Evolutionary conservation across 1,140 invertebrate species (phyloP).

Genomic region (Drosophila lacertosa): DNA sequence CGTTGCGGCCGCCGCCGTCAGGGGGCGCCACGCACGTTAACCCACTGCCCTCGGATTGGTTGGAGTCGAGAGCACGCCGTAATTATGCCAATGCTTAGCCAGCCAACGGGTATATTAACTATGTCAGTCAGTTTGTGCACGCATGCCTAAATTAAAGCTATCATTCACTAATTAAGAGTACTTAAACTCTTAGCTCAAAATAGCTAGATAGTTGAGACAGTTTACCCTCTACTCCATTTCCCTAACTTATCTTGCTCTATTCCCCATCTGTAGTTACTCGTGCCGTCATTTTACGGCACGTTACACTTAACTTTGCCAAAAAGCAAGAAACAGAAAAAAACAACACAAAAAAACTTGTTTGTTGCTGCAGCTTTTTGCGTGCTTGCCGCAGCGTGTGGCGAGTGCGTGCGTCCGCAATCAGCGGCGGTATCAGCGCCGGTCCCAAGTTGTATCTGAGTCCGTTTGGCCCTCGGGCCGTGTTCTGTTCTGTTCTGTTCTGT

Average conservation of each 20-base stretch:
- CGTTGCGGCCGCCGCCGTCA: conserved; percentile 29
- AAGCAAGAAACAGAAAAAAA: conserved; percentile 30
- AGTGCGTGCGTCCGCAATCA: conserved; percentile 70
- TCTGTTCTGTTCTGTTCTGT: too few species aligned
- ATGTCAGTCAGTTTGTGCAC: not conserved
- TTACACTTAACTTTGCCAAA: conserved; percentile 66
- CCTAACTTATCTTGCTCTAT: not conserved
- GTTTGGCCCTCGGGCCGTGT: conserved; percentile 41
- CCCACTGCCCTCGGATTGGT: conserved; percentile 68
- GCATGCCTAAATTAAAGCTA: too few species aligned
- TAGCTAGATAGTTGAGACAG: too few species aligned
- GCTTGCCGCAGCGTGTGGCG: conserved; percentile 67
- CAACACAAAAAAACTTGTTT: conserved; percentile 55
- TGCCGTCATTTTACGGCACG: conserved; percentile 57
- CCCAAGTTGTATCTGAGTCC: conserved; percentile 21
- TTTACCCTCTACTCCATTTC: not conserved
- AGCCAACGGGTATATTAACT: not conserved
- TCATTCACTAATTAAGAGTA: too few species aligned
- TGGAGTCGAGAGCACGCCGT: conserved; percentile 26
- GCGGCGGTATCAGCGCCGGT: conserved; percentile 33
- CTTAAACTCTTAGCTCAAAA: too few species aligned
- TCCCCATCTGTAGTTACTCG: conserved; percentile 47
- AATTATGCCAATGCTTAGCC: conserved; percentile 53
- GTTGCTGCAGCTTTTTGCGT: conserved; percentile 52
- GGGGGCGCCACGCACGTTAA: conserved; percentile 67